Evolutionary conservation across 2,113 vertebrate genomes (phyloP).

Genomic region (Nematolebias whitei): DNA sequence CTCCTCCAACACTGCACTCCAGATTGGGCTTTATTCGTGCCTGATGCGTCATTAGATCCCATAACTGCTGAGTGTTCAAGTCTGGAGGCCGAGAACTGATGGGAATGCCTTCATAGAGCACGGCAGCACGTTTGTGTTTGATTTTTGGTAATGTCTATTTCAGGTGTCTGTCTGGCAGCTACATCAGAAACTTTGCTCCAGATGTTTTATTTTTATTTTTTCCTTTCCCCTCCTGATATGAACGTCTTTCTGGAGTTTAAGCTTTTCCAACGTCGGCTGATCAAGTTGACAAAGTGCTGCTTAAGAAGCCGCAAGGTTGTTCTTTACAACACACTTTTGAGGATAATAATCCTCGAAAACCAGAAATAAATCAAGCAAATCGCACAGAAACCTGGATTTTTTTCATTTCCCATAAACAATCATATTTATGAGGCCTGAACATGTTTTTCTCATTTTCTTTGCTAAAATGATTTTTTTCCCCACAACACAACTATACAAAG

Average conservation of each 20-base stretch:
- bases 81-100: constrained; percentile 63
- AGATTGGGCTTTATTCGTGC: constrained; percentile 45
- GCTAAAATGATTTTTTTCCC: constrained; percentile 47
- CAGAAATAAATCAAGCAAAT: not conserved
- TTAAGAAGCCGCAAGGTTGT: constrained; percentile 30
- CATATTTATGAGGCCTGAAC: constrained; percentile 7
- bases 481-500: constrained; percentile 70
- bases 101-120: constrained; percentile 65
- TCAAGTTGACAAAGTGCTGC: constrained; percentile 36
- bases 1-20: constrained; percentile 3
- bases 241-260: constrained; percentile 45
- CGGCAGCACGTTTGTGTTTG: constrained; percentile 43
- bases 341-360: not conserved
- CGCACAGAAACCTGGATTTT: constrained; percentile 6
- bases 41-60: constrained; percentile 48
- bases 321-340: constrained; percentile 35
- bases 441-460: constrained; percentile 36
- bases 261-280: constrained; percentile 56
- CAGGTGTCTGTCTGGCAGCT: constrained; percentile 72
- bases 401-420: constrained; percentile 39
- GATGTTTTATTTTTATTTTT: constrained; percentile 50
- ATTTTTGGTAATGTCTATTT: constrained; percentile 75
- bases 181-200: constrained; percentile 61
- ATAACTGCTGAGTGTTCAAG: constrained; percentile 44
- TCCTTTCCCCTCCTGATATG: not conserved